Percentiles rank a stretch among this genome's conserved stretches.
phyloP scores from a whole-genome alignment of 1,140 invertebrate species.

The Paraescarpia echinospica region DNA sequence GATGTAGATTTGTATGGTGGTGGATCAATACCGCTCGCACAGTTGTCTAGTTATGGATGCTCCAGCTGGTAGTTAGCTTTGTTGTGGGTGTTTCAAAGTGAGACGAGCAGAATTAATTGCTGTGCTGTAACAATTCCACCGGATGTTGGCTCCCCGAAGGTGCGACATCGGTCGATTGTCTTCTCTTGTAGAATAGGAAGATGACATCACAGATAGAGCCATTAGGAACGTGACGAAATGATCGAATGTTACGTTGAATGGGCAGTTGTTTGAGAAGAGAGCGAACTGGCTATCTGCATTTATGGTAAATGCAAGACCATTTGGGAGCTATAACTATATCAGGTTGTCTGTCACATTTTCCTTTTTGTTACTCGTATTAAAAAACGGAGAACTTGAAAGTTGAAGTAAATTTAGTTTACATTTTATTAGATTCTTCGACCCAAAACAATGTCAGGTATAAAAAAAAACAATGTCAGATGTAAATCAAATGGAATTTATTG shows the following conservation, averaged over 20 bases:
- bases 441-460: no score
- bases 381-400: neutral
- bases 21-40: neutral
- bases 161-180: neutral
- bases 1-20: neutral
- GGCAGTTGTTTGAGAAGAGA: neutral
- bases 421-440: no score
- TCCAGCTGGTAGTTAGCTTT: neutral
- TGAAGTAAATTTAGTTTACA: neutral
- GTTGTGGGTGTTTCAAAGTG: neutral
- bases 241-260: neutral
- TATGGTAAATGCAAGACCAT: neutral
- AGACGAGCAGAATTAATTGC: neutral
- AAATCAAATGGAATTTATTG: no score
- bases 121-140: neutral
- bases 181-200: neutral
- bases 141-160: neutral
- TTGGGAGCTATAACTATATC: neutral
- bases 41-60: neutral
- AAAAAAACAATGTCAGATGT: no score
- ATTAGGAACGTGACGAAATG: neutral
- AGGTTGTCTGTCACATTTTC: neutral
- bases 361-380: neutral
- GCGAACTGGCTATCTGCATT: neutral
- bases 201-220: neutral